Base-by-base conservation (phyloP, 2,888 invertebrate species). In the Archaeoteleia sp. region DNA sequence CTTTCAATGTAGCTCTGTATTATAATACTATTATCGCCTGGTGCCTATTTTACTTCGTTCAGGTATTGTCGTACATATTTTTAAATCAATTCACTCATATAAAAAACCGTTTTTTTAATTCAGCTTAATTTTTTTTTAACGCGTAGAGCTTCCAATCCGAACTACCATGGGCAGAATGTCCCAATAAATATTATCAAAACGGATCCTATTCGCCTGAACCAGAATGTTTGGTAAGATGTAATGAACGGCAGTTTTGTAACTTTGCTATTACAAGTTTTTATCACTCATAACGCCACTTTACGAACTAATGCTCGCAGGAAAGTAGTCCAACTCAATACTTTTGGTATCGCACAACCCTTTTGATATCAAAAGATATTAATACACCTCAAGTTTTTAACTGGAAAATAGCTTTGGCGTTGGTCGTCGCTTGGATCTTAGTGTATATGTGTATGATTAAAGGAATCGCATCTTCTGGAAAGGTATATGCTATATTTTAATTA, bases 11-110 rank as follows among this genome's bases (percentile, higher is more conserved):
- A 70, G 97, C 96, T 7, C 89, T 98, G 71, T 98, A 98, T 86
- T 98, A 98, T 87, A 98, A 98, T 87, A 97, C 97, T 63, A 97
- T 98, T 77, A 97, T 98, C 74, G 97, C 97, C 65, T 98, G 98
- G 98, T 97, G 97, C 84, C 89, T 97, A 81, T 96, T 96, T 86
- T 97, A 97, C 87, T 93, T 97, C 82, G 92, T 94, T 73, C 94
- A 95, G 85, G 88, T 86, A 75, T n/a, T n/a, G n/a, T n/a, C n/a
- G 81, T 76, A 23, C 7, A 23, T 23, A 23, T 23, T 23, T 23
- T 23, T 23, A 23, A 23, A 23, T 23, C 23, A 7, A 5, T 23
- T 23, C 23, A 23, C 7, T 23, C 7, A 23, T 23, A 23, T 23
- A 23, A 23, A 7, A 23, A 23, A 23, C 7, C 23, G 23, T 23